Percentiles rank a stretch among this genome's conserved stretches.
Evolutionary conservation across 2,888 invertebrate species (phyloP).

Genomic region (Teleogryllus oceanicus): DNA sequence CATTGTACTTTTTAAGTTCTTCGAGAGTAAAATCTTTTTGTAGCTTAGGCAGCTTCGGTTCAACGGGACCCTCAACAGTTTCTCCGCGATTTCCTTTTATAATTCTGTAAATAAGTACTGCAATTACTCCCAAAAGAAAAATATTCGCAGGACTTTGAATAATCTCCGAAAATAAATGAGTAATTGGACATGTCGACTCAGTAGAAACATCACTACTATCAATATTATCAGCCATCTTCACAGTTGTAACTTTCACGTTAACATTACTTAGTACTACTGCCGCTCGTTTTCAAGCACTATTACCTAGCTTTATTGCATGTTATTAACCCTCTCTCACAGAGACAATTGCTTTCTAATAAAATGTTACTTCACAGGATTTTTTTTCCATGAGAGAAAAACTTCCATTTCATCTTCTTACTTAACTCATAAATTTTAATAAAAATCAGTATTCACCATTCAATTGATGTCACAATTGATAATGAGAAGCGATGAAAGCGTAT

Average conservation of each 20-base stretch:
- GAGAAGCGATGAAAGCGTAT: too few species aligned
- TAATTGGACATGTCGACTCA: conserved; percentile 29
- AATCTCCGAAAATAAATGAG: conserved; percentile 57
- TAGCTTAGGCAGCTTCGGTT: conserved; percentile 72
- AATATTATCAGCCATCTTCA: conserved; percentile 33
- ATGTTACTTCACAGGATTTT: too few species aligned
- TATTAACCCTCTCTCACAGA: too few species aligned
- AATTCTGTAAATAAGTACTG: conserved; percentile 71
- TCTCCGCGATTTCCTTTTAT: conserved; percentile 50
- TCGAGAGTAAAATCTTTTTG: conserved; percentile 84
- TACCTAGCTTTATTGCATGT: background rate
- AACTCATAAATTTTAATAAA: too few species aligned
- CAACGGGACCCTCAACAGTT: conserved; percentile 46
- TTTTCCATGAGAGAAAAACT: too few species aligned
- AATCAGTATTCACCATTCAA: too few species aligned
- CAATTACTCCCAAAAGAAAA: conserved; percentile 63
- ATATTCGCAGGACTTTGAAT: conserved; percentile 69
- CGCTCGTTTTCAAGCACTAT: background rate
- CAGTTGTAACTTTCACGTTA: conserved; percentile 27
- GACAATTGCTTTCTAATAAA: too few species aligned
- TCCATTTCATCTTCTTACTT: too few species aligned
- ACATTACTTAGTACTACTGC: conserved; percentile 26
- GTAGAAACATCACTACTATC: background rate
- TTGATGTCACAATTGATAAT: too few species aligned
- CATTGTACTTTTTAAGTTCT: conserved; percentile 83